These are phyloP conservation scores for Microplitis mediator DNA, from an alignment of 1,140 invertebrate genomes.

Conservation along the genomic window DNA sequence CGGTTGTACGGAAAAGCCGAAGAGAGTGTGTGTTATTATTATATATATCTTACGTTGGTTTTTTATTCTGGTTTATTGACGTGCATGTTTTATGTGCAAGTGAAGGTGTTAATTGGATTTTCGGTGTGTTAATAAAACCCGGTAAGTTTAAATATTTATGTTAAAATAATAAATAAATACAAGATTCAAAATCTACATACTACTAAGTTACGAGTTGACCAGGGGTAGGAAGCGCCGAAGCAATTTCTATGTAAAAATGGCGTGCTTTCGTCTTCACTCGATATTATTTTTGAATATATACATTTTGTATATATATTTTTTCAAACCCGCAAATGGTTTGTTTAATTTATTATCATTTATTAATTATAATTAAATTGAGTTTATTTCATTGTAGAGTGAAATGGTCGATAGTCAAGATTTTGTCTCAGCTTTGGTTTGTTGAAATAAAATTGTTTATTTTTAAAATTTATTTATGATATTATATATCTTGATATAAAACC, in stretches of 20 bases:
- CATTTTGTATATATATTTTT: neutral
- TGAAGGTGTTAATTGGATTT: slow-evolving; percentile 37
- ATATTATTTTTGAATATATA: neutral
- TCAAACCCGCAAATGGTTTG: too few relatives aligned
- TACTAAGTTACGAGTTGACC: neutral
- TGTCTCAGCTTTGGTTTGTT: too few relatives aligned
- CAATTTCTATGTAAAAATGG: slow-evolving; percentile 54
- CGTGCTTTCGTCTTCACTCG: slow-evolving; percentile 37
- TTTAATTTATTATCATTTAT: too few relatives aligned
- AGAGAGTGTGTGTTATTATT: neutral
- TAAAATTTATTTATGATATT: neutral
- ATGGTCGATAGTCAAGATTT: too few relatives aligned
- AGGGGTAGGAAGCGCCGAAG: slow-evolving; percentile 26
- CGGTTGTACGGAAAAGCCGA: slow-evolving; percentile 6
- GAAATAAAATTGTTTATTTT: neutral
- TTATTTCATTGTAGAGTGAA: too few relatives aligned
- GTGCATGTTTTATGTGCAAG: slow-evolving; percentile 44
- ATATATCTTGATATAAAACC: neutral
- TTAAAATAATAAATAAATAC: slow-evolving; percentile 19
- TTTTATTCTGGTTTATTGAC: slow-evolving; percentile 35
- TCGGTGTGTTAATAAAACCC: slow-evolving; percentile 41
- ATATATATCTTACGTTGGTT: slow-evolving; percentile 42
- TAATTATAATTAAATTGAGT: too few relatives aligned
- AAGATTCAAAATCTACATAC: slow-evolving; percentile 20
- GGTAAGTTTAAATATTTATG: slow-evolving; percentile 39